Evolutionary conservation across 2,888 invertebrate species (phyloP), one percentile per base, ranked within the genome.

Genomic region (Macaria notata): DNA sequence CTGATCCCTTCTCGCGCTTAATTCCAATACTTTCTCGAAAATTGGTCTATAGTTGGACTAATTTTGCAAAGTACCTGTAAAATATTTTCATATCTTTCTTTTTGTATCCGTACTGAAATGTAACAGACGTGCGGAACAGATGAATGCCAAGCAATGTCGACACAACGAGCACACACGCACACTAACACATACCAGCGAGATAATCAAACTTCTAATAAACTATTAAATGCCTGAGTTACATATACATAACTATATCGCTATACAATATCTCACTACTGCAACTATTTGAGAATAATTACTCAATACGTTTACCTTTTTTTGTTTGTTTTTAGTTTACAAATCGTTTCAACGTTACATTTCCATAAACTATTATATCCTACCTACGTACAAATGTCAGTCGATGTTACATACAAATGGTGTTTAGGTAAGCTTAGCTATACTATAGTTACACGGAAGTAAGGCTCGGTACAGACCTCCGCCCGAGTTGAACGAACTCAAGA

Each of bases 321-420:
- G 41, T 69, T 70, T 71, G 56, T 59, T 68, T 75, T 74, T 71
- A 70, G 68, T 79, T 56, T 78, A 72, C 46, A 61, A 54, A 57
- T 54, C 57, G 56, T 62, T 63, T 61, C 57, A 52, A 59, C 62
- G 54, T 62, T 60, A 51, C 56, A 59, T 62, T 59, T 56, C 54
- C 58, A 63, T 70, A 61, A 56, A 46, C 65, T 67, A 67, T 66
- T 9, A 80, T 86, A 88, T 73, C 80, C 81, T 88, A 88, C 60
- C 83, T 90, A 91, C 80, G 79, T 88, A 88, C 85, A 89, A 88
- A 88, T 87, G 86, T 88, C 90, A 91, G 90, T 91, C 90, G 79
- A 90, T 88, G 86, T 90, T 88, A 88, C 85, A 88, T 88, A 88
- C 86, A 87, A 63, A 85, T 88, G 88, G 84, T 88, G 83, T 88